Base-by-base conservation (phyloP, 2,888 invertebrate species). In the Rhorus exstirpatorius region DNA sequence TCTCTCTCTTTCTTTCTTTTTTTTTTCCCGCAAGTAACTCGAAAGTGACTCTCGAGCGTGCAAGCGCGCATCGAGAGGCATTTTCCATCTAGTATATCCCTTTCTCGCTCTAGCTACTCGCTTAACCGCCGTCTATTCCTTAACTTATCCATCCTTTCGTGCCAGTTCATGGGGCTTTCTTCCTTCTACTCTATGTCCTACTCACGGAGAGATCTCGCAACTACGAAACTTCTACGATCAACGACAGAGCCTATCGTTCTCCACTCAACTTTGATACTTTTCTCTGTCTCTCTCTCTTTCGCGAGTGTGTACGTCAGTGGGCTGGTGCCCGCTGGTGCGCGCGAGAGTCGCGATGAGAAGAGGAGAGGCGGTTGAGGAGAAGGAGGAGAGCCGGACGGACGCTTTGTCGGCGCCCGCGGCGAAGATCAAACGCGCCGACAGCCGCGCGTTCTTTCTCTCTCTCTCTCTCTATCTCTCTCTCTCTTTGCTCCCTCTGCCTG, bases 321-420 rank as follows among this genome's bases (percentile, higher is more conserved):
- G 81, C 76, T 76, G 74, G 79, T 58, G 68, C 74, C 53, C 55
- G 71, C 61, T 67, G 46, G 80, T 84, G 86, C 85, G 84, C 86
- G 89, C 86, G 75, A 72, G 86, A 86, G 88, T 86, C 60, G 72
- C 72, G 88, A 87, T 87, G 87, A 86, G 86, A 87, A 86, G 63
- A n/a, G 83, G 67, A 71, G 24, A 19, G 68, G 68, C 67, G 61
- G 38, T 41, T 44, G 67, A 63, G 71, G 63, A 76, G 84, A 79
- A 79, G 81, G 84, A 83, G 79, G 83, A 82, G 82, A 84, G 82
- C 79, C 80, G 89, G 91, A 89, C 90, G 90, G 87, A 87, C 87
- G 91, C 91, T 91, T 92, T 91, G 91, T 91, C 91, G 92, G 91
- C 90, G 91, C 92, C 92, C 91, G 91, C 91, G 91, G 92, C 90